These are phyloP conservation scores for Nerophis lumbriciformis DNA, from an alignment of 2,113 vertebrate species.

Conservation along the genomic window DNA sequence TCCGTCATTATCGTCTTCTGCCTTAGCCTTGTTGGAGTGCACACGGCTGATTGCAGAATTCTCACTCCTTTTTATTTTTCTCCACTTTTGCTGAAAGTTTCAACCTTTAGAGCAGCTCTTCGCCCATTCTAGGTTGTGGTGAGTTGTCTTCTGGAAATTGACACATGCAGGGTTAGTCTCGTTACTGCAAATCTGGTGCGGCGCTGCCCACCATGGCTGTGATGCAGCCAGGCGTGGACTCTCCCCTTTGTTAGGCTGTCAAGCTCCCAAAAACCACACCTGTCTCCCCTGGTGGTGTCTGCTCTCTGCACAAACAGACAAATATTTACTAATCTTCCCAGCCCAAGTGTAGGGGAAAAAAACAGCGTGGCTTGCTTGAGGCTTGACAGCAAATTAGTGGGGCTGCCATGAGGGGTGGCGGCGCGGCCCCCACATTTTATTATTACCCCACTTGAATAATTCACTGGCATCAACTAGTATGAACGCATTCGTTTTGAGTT, in stretches of 20 bases:
- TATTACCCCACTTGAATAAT: slow-evolving; percentile 82
- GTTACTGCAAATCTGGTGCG: too few relatives aligned
- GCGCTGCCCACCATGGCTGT: too few relatives aligned
- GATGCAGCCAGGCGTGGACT: too few relatives aligned
- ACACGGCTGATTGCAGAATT: too few relatives aligned
- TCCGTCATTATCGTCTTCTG: too few relatives aligned
- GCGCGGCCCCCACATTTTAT: slow-evolving; percentile 69
- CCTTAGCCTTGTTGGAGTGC: too few relatives aligned
- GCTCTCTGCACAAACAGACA: slow-evolving; percentile 54
- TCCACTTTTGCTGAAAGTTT: too few relatives aligned
- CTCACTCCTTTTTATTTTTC: too few relatives aligned
- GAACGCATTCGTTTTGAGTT: slow-evolving; percentile 79
- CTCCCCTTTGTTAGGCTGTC: slow-evolving; percentile 14
- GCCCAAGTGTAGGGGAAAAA: slow-evolving; percentile 14
- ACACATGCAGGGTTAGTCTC: too few relatives aligned
- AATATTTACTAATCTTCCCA: slow-evolving; percentile 67
- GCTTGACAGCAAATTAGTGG: slow-evolving; percentile 74
- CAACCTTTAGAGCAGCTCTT: too few relatives aligned
- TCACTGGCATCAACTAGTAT: slow-evolving; percentile 77
- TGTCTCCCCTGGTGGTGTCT: slow-evolving; percentile 18
- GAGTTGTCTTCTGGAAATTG: too few relatives aligned
- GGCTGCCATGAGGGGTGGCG: slow-evolving; percentile 55
- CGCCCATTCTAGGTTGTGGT: too few relatives aligned
- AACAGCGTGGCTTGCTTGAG: slow-evolving; percentile 44
- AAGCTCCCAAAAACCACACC: slow-evolving; percentile 17